A percentile compares a stretch with the other conserved stretches of the same genome.
phyloP scores from a whole-genome alignment of 2,113 vertebrate genomes.

The Myotis davidii region DNA sequence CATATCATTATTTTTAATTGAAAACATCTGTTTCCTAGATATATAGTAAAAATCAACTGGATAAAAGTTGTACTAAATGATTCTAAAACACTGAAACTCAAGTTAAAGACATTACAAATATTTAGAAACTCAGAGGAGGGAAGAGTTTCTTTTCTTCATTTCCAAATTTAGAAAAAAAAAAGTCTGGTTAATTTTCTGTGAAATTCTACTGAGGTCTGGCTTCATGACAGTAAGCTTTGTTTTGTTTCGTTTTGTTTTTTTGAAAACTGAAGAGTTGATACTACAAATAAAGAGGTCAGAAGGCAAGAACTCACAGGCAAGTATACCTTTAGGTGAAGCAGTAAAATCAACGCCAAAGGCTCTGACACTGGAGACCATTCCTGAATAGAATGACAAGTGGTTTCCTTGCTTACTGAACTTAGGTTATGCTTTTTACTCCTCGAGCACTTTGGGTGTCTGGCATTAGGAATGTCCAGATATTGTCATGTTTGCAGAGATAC shows the following conservation, averaged over 20 bases:
- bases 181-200: background rate
- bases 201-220: background rate
- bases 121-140: background rate
- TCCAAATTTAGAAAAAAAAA: background rate
- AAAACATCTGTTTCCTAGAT: background rate
- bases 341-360: background rate
- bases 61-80: background rate
- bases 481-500: background rate
- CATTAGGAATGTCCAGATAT: background rate
- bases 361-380: background rate
- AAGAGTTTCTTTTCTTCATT: background rate
- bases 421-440: background rate
- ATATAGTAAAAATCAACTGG: background rate
- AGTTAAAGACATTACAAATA: background rate
- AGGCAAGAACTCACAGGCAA: background rate
- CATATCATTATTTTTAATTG: background rate
- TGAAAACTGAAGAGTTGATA: background rate
- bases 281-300: background rate
- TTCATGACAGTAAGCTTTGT: background rate
- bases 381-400: background rate
- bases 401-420: background rate
- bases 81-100: background rate
- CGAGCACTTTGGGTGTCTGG: background rate
- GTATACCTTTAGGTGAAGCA: background rate
- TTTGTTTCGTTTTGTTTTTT: background rate